Evolutionary conservation across 35 echinoderm and acorn worm species (phyloP).

Genomic region (Nesometra sesokonis): DNA sequence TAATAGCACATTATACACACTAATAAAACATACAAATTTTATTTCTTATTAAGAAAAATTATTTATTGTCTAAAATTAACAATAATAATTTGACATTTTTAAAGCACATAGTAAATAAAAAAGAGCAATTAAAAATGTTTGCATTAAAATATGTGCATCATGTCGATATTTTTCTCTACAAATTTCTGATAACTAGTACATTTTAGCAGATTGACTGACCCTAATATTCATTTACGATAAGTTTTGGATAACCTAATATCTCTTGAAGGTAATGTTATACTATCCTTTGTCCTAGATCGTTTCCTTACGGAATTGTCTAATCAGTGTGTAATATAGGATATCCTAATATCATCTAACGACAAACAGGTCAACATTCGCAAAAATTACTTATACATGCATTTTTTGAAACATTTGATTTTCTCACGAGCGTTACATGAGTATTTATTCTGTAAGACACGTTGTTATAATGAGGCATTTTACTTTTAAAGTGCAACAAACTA

Average conservation of each 20-base stretch:
- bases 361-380: not conserved
- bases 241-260: not conserved
- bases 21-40: no score
- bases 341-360: not conserved
- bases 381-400: not conserved
- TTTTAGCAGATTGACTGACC: not conserved
- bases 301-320: not conserved
- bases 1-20: no score
- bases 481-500: not conserved
- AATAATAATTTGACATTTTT: no score
- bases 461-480: not conserved
- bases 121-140: no score
- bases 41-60: no score
- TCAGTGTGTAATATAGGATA: not conserved
- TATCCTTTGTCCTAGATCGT: not conserved
- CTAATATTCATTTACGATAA: not conserved
- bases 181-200: not conserved
- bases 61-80: no score
- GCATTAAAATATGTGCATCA: no score
- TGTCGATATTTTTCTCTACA: not conserved
- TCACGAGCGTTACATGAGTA: not conserved
- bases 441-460: not conserved
- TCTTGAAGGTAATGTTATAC: not conserved
- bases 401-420: not conserved
- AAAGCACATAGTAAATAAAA: no score